A percentile compares a stretch with the other conserved stretches of the same genome.
These are phyloP conservation scores for Chelidonichthys spinosus DNA, from an alignment of 2,797 vertebrate species.

Conservation along the genomic window DNA sequence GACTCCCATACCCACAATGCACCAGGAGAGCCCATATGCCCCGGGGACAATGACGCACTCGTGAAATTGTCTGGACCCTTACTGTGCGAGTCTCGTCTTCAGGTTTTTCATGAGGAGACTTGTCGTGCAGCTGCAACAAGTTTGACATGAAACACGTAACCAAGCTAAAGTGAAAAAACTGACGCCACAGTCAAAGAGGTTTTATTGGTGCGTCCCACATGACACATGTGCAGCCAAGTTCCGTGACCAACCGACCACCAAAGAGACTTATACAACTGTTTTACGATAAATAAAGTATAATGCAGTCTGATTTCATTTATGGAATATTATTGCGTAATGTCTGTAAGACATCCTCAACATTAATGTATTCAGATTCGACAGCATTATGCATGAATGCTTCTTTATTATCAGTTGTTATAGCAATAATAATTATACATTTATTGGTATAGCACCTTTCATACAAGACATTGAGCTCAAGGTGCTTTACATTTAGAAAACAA, in stretches of 20 bases:
- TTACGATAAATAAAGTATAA: too few species aligned
- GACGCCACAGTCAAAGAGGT: slow-evolving; percentile 19
- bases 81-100: neutral
- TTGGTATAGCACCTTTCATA: too few species aligned
- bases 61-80: neutral
- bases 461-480: too few species aligned
- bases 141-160: slow-evolving; percentile 40
- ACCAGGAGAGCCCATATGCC: too few species aligned
- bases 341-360: too few species aligned
- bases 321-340: too few species aligned
- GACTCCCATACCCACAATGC: too few species aligned
- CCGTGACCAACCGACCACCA: neutral
- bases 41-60: slow-evolving; percentile 27
- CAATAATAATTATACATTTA: too few species aligned
- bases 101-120: slow-evolving; percentile 14
- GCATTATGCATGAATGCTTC: too few species aligned
- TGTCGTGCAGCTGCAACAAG: slow-evolving; percentile 51
- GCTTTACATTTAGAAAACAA: neutral
- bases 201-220: slow-evolving; percentile 27
- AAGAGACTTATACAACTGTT: neutral
- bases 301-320: too few species aligned
- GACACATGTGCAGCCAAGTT: slow-evolving; percentile 11
- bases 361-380: too few species aligned
- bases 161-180: slow-evolving; percentile 16
- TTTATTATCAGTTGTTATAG: too few species aligned